Evolutionary conservation across 1,140 invertebrate species (phyloP).

Genomic region (Heliconius himera): DNA sequence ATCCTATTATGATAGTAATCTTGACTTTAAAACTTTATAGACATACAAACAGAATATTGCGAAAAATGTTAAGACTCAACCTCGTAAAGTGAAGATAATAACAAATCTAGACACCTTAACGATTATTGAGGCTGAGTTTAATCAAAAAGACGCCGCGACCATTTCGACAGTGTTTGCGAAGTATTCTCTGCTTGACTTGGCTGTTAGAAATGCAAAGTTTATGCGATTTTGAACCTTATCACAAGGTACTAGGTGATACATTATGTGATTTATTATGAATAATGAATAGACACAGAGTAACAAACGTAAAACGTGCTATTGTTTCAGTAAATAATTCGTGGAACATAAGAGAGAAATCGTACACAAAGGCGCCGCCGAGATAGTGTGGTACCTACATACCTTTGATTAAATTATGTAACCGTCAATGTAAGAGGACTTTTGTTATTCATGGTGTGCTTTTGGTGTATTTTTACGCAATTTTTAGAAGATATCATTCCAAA

Average conservation of each 20-base stretch:
- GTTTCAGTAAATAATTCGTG: constrained; percentile 78
- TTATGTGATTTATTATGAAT: neutral
- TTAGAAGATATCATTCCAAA: neutral
- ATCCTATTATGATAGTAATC: neutral
- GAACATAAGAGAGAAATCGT: constrained; percentile 73
- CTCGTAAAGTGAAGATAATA: constrained; percentile 56
- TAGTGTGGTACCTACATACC: constrained; percentile 46
- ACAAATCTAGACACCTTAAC: constrained; percentile 68
- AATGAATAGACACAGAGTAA: constrained; percentile 36
- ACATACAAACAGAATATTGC: constrained; percentile 28
- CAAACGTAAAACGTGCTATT: constrained; percentile 72
- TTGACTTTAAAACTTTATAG: constrained; percentile 25
- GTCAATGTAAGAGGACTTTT: neutral
- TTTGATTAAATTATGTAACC: constrained; percentile 45
- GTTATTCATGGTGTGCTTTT: neutral
- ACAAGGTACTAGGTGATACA: neutral
- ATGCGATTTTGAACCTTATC: constrained; percentile 44
- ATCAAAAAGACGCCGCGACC: constrained; percentile 74
- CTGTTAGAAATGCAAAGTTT: constrained; percentile 22
- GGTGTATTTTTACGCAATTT: neutral
- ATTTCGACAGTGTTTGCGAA: constrained; percentile 70
- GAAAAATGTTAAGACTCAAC: constrained; percentile 51
- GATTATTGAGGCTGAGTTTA: constrained; percentile 72
- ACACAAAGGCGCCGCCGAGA: constrained; percentile 62
- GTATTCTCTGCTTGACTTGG: constrained; percentile 40